These are phyloP conservation scores for Xiphophorus hellerii DNA, from an alignment of 2,113 vertebrate genomes.

Conservation along the genomic window DNA sequence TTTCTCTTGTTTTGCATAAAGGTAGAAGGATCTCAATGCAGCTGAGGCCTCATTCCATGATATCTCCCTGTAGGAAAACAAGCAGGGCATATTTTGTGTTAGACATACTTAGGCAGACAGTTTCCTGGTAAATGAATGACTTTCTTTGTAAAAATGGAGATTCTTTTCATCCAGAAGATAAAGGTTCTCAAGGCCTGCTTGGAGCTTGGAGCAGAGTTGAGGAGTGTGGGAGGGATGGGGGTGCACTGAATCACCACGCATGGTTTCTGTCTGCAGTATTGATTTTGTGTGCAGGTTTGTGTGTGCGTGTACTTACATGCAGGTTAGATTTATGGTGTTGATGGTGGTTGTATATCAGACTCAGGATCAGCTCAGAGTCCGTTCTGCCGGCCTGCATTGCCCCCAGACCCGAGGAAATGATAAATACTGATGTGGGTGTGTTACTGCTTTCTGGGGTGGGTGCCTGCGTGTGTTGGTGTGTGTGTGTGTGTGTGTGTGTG, in stretches of 20 bases:
- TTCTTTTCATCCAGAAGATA: conserved; percentile 41
- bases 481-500: conserved; percentile 7
- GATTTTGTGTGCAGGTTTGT: conserved; percentile 57
- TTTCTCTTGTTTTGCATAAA: conserved; percentile 32
- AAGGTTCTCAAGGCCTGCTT: conserved; percentile 44
- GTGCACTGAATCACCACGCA: conserved; percentile 68
- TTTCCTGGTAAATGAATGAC: conserved; percentile 7
- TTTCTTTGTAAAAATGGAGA: conserved; percentile 23
- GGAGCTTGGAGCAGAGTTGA: conserved; percentile 25
- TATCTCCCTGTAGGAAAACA: neutral
- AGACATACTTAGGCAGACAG: neutral
- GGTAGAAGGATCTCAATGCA: conserved; percentile 5
- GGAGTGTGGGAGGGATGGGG: conserved; percentile 60
- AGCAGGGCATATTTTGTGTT: neutral
- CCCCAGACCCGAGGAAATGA: conserved; percentile 30
- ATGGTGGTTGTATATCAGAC: conserved; percentile 57
- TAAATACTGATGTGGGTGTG: conserved; percentile 14
- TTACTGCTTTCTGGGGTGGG: neutral
- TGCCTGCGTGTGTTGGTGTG: conserved; percentile 4
- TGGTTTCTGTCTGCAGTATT: conserved; percentile 62
- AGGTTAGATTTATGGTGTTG: conserved; percentile 47
- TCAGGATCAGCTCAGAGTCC: conserved; percentile 61
- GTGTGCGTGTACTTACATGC: conserved; percentile 27
- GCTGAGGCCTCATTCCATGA: neutral
- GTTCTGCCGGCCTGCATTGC: conserved; percentile 27